These are phyloP conservation scores for Microctonus brassicae DNA, from an alignment of 2,888 invertebrate species.

Conservation along the genomic window DNA sequence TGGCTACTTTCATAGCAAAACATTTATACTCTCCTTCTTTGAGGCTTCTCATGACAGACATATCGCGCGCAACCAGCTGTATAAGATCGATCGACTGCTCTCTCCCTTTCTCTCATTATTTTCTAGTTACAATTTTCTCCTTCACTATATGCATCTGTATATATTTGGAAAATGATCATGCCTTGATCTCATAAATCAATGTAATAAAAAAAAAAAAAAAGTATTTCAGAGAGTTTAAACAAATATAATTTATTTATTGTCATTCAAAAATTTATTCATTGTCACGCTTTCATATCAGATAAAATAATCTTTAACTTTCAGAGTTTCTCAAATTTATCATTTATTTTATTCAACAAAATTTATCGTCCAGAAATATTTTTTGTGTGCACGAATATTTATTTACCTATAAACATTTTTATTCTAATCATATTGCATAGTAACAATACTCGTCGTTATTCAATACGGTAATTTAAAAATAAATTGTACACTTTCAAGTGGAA, in stretches of 20 bases:
- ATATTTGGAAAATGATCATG: neutral
- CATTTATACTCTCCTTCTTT: neutral
- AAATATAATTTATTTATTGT: neutral
- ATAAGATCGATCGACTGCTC: constrained; percentile 28
- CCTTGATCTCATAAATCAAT: neutral
- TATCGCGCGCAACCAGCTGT: constrained; percentile 32
- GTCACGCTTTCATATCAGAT: constrained; percentile 38
- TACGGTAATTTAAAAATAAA: neutral
- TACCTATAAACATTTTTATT: neutral
- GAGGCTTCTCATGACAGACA: neutral
- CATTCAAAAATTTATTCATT: constrained; percentile 5
- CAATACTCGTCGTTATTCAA: neutral
- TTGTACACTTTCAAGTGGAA: neutral
- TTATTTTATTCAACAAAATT: neutral
- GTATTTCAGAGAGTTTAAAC: neutral
- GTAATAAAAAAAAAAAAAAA: neutral
- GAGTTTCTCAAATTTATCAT: constrained; percentile 9
- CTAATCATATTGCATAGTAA: neutral
- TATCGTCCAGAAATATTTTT: neutral
- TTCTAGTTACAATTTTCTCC: neutral
- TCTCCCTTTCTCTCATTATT: constrained; percentile 13
- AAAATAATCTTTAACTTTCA: neutral
- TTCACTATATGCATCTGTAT: neutral
- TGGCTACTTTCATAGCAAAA: neutral
- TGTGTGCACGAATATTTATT: neutral